Conservation (phyloP, 2,113 vertebrate species). For the Oryctolagus cuniculus region DNA sequence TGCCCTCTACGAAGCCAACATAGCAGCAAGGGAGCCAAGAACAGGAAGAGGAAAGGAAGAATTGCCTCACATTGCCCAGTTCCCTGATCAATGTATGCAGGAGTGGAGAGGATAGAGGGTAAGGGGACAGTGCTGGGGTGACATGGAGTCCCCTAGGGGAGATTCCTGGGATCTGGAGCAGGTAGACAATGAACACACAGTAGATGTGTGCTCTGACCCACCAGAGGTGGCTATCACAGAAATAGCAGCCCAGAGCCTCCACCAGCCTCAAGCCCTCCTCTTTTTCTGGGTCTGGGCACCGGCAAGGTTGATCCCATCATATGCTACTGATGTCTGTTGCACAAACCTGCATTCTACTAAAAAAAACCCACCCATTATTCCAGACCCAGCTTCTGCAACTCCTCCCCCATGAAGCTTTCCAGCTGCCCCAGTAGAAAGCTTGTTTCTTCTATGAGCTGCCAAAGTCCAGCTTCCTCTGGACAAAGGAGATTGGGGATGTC, state of each 20-base stretch:
- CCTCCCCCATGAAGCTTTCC: background rate
- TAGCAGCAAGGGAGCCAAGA: background rate
- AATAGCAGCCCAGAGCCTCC: conserved; percentile 81
- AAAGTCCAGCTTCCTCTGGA: background rate
- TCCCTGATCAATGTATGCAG: background rate
- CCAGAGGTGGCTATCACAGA: conserved; percentile 85
- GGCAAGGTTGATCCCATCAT: background rate
- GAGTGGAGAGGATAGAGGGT: background rate
- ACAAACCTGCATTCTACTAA: background rate
- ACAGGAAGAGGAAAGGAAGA: background rate
- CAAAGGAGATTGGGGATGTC: background rate
- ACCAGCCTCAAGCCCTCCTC: conserved; percentile 81
- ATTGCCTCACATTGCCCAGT: too few relatives aligned
- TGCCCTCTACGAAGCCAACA: background rate
- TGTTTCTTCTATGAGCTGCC: background rate
- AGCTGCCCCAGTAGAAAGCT: background rate
- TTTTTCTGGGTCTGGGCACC: conserved; percentile 71
- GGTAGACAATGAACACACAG: background rate
- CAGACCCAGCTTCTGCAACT: background rate
- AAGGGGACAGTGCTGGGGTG: too few relatives aligned
- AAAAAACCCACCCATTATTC: background rate
- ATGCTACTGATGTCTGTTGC: too few relatives aligned
- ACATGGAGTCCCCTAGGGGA: background rate
- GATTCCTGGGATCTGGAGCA: background rate
- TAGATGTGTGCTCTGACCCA: background rate